Evolutionary conservation across 2,113 vertebrate species (phyloP).

Genomic region (Chamaea fasciata): DNA sequence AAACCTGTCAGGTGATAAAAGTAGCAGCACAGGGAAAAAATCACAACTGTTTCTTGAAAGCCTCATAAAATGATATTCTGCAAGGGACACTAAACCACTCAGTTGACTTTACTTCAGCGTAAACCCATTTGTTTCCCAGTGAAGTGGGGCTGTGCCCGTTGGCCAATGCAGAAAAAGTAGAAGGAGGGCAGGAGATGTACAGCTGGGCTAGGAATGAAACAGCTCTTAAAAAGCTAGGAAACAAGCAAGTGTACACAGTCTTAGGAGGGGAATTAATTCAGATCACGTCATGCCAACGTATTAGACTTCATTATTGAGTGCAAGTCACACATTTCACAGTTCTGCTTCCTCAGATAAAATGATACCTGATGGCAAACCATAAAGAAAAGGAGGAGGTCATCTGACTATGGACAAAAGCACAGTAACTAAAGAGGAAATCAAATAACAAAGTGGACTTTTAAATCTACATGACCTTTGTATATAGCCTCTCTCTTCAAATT

Average conservation of each 20-base stretch:
- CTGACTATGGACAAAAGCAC: background rate
- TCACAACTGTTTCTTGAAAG: constrained; percentile 34
- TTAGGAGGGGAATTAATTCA: constrained; percentile 7
- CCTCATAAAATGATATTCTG: constrained; percentile 22
- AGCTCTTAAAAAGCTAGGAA: background rate
- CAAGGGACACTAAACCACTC: background rate
- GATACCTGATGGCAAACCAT: background rate
- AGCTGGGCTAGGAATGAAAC: background rate
- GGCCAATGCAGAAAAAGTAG: background rate
- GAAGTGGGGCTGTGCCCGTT: background rate
- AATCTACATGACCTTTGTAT: background rate
- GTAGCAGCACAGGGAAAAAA: constrained; percentile 2
- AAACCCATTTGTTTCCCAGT: background rate
- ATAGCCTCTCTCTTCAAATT: background rate
- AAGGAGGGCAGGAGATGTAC: background rate
- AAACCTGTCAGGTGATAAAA: constrained; percentile 25
- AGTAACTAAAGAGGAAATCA: background rate
- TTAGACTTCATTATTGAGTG: background rate
- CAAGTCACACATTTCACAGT: background rate
- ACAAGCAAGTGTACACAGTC: background rate
- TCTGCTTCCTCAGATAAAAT: background rate
- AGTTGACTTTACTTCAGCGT: background rate
- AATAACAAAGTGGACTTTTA: background rate
- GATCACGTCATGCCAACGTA: background rate
- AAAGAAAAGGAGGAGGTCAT: background rate